These are phyloP conservation scores for Atlantisia rogersi DNA, from an alignment of 2,113 vertebrate species.

Conservation along the genomic window DNA sequence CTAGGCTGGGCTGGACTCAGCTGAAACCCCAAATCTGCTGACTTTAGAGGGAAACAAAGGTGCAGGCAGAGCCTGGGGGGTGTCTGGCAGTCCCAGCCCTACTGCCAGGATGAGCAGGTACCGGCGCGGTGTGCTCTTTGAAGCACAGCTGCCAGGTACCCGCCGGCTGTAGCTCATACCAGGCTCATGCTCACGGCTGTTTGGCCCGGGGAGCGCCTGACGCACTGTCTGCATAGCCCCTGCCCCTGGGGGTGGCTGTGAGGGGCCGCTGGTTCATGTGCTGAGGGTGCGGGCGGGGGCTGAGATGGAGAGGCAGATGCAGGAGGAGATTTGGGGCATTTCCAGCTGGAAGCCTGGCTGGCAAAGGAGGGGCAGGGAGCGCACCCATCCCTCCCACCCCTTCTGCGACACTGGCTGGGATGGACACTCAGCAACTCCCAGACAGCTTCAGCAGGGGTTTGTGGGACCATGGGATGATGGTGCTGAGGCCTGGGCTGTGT, in stretches of 20 bases:
- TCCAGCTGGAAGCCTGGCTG: neutral
- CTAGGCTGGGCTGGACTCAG: neutral
- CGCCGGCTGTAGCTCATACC: neutral
- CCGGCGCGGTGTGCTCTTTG: neutral
- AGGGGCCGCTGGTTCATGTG: neutral
- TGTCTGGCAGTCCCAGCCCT: neutral
- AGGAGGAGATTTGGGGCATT: neutral
- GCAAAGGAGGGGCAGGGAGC: neutral
- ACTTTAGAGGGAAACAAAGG: neutral
- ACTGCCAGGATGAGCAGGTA: neutral
- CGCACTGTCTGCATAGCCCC: neutral
- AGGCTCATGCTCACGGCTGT: fast-evolving
- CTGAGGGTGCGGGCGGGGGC: neutral
- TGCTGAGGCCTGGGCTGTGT: neutral
- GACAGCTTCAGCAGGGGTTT: fast-evolving
- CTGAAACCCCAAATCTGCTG: neutral
- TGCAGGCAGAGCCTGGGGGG: neutral
- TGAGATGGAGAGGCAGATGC: neutral
- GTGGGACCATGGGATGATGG: neutral
- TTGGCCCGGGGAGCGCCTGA: neutral
- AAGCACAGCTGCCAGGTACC: neutral
- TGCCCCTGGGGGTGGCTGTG: neutral
- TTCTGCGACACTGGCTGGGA: fast-evolving
- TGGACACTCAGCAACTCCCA: fast-evolving
- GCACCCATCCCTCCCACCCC: fast-evolving